Conservation (phyloP, 1,140 invertebrate genomes). For the Drosophila quadrilineata region DNA sequence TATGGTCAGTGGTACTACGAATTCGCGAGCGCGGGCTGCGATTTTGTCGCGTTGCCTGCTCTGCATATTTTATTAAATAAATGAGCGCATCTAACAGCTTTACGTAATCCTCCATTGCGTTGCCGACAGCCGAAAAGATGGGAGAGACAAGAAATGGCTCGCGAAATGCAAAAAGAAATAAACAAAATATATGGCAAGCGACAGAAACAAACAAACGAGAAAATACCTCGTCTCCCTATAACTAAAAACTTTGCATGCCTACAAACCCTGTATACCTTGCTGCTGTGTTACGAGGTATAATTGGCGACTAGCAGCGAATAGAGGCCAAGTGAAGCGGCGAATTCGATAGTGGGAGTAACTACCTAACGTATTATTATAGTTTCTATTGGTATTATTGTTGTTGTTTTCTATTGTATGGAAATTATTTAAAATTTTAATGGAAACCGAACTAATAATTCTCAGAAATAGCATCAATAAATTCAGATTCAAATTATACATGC, state of each 20-base stretch:
- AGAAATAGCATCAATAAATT: not conserved
- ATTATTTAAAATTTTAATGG: conserved; percentile 62
- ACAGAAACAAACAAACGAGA: too few species aligned
- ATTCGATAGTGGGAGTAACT: conserved; percentile 25
- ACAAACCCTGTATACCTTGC: too few species aligned
- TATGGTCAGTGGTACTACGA: too few species aligned
- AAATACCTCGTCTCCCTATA: too few species aligned
- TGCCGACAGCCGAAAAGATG: conserved; percentile 13
- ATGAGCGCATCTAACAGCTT: conserved; percentile 64
- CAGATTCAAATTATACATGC: not conserved
- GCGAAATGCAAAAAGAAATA: conserved; percentile 37
- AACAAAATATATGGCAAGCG: too few species aligned
- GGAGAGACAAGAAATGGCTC: conserved; percentile 31
- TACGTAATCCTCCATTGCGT: conserved; percentile 46
- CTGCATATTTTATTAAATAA: conserved; percentile 70
- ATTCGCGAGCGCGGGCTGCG: conserved; percentile 13
- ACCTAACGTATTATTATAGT: too few species aligned
- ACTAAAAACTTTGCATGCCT: too few species aligned
- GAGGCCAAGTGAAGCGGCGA: conserved; percentile 17
- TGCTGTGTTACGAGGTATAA: too few species aligned
- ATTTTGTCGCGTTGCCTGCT: conserved; percentile 45
- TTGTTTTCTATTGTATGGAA: conserved; percentile 53
- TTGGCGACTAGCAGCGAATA: not conserved
- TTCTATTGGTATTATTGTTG: conserved; percentile 37
- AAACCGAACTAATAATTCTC: conserved; percentile 6